Percentiles rank a stretch among this genome's conserved stretches.
These are phyloP conservation scores for Poecilia picta DNA, from an alignment of 2,797 vertebrate genomes.

Conservation along the genomic window DNA sequence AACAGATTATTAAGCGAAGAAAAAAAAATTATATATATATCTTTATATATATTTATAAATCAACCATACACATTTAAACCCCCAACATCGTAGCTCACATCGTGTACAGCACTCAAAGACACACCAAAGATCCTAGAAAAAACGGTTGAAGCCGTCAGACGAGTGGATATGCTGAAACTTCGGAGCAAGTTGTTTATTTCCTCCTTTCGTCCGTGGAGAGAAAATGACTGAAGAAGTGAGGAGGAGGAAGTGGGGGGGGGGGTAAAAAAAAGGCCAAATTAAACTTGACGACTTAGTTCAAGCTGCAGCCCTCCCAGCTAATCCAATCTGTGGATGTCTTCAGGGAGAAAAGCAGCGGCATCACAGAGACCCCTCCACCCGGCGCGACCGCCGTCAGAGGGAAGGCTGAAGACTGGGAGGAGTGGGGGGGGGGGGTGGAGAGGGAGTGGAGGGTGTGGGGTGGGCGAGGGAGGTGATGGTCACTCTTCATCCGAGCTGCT, in stretches of 20 bases:
- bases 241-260: too few species aligned
- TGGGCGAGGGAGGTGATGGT: conserved; percentile 28
- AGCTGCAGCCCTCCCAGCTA: conserved; percentile 11
- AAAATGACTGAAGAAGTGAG: conserved; percentile 15
- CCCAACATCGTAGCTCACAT: conserved; percentile 19
- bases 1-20: conserved; percentile 37
- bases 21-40: neutral
- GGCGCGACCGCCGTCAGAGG: conserved; percentile 1
- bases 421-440: neutral
- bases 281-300: conserved; percentile 35
- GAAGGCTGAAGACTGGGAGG: neutral
- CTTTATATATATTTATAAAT: neutral
- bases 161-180: conserved; percentile 52
- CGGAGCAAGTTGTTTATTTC: conserved; percentile 19
- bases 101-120: conserved; percentile 34
- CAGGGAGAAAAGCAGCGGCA: neutral
- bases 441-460: neutral
- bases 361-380: neutral
- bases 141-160: conserved; percentile 46
- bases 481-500: conserved; percentile 86
- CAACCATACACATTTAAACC: neutral
- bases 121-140: conserved; percentile 26
- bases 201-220: conserved; percentile 35
- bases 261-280: conserved; percentile 11
- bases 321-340: conserved; percentile 25